Percentiles rank a stretch among this genome's conserved stretches.
phyloP scores from a whole-genome alignment of 2,888 invertebrate species.

The Agrochola macilenta region DNA sequence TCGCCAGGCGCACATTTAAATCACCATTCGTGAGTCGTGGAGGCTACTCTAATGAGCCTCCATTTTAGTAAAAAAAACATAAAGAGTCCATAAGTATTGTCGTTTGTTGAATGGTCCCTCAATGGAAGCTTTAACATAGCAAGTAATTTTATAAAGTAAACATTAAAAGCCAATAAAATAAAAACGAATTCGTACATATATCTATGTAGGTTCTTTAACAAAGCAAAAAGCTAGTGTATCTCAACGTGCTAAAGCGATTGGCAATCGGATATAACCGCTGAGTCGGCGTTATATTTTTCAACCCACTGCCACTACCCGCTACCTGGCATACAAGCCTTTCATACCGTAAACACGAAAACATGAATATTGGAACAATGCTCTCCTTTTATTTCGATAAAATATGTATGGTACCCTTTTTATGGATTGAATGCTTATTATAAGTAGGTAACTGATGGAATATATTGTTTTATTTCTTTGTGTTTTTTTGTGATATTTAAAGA shows the following conservation, averaged over 20 bases:
- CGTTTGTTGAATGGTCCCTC: not conserved
- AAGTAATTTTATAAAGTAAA: not conserved
- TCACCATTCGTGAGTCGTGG: not conserved
- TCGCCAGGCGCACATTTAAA: too few species aligned
- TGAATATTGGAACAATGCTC: slow-evolving; percentile 54
- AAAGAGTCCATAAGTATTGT: not conserved
- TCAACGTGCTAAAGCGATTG: slow-evolving; percentile 28
- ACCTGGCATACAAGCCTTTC: slow-evolving; percentile 1
- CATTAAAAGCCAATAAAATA: not conserved
- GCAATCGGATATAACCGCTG: slow-evolving; percentile 23
- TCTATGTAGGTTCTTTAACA: not conserved
- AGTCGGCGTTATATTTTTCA: slow-evolving; percentile 30
- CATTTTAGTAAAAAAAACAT: not conserved
- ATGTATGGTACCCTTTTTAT: slow-evolving; percentile 45
- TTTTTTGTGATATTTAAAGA: not conserved
- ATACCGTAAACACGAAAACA: slow-evolving; percentile 34
- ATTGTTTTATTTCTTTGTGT: not conserved
- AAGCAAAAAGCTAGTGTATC: slow-evolving; percentile 18
- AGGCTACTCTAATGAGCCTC: not conserved
- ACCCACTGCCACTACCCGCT: slow-evolving; percentile 1
- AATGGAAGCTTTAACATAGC: not conserved
- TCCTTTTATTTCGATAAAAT: slow-evolving; percentile 54
- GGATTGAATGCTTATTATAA: slow-evolving; percentile 27
- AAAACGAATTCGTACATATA: not conserved
- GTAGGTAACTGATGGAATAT: slow-evolving; percentile 33